These are phyloP conservation scores for Gallinago stenura DNA, from an alignment of 2,797 vertebrate species.

Conservation along the genomic window DNA sequence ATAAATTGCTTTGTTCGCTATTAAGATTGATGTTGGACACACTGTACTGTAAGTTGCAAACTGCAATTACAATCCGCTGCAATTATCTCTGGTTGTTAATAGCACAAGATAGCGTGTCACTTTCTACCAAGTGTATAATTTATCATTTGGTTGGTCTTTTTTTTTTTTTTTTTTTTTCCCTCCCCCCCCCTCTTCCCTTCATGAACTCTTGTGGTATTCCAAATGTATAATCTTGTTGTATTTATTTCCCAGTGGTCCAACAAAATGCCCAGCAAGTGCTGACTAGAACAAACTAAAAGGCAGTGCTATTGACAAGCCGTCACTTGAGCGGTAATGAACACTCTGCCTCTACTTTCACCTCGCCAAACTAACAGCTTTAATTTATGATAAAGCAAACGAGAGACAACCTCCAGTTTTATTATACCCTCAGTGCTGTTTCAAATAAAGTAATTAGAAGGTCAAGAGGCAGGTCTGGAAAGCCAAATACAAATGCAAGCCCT, in stretches of 20 bases:
- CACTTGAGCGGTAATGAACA: slow-evolving; percentile 90
- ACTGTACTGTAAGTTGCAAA: slow-evolving; percentile 88
- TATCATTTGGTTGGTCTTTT: slow-evolving; percentile 83
- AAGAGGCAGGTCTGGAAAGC: slow-evolving; percentile 82
- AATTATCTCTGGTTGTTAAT: slow-evolving; percentile 97
- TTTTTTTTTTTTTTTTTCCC: slow-evolving; percentile 30
- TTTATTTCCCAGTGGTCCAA: slow-evolving; percentile 93
- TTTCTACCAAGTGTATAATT: slow-evolving; percentile 92
- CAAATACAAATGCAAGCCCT: slow-evolving; percentile 83
- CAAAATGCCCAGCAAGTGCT: slow-evolving; percentile 93
- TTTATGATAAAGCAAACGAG: slow-evolving; percentile 85
- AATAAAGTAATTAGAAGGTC: slow-evolving; percentile 89
- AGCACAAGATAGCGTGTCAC: slow-evolving; percentile 94
- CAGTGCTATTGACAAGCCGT: slow-evolving; percentile 91
- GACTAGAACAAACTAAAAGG: slow-evolving; percentile 90
- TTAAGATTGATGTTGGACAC: slow-evolving; percentile 92
- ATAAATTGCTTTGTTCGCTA: slow-evolving; percentile 86
- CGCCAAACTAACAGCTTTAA: slow-evolving; percentile 84
- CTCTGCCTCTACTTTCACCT: slow-evolving; percentile 85
- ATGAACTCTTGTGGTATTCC: slow-evolving; percentile 90
- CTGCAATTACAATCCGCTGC: slow-evolving; percentile 93
- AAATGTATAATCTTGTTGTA: slow-evolving; percentile 94
- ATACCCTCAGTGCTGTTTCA: slow-evolving; percentile 86
- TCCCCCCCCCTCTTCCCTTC: slow-evolving; percentile 1
- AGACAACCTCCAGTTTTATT: slow-evolving; percentile 85